Percentiles rank a stretch among this genome's conserved stretches.
phyloP scores from a whole-genome alignment of 2,113 vertebrate genomes.

The Neolamprologus sp. region DNA sequence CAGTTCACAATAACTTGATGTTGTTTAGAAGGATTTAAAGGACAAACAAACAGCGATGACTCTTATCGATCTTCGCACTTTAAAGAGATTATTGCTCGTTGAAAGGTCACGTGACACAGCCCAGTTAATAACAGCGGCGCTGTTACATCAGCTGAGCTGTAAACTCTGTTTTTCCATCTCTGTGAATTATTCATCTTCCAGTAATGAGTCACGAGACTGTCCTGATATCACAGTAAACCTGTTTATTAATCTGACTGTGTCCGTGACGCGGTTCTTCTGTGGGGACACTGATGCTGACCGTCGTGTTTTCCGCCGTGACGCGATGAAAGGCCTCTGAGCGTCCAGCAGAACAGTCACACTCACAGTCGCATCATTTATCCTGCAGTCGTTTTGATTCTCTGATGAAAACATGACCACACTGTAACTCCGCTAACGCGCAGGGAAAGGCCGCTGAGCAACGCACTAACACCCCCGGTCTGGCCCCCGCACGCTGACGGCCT shows the following conservation, averaged over 20 bases:
- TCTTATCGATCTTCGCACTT: neutral
- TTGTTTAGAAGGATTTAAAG: neutral
- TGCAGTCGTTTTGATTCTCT: neutral
- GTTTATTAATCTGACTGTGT: neutral
- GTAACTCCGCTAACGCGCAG: neutral
- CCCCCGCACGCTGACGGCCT: neutral
- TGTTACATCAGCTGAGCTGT: neutral
- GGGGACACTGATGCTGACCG: neutral
- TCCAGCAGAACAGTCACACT: rapidly evolving
- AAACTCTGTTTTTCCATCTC: neutral
- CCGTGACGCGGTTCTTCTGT: neutral
- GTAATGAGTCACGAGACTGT: too few species aligned
- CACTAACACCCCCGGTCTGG: rapidly evolving
- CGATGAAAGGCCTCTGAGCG: neutral
- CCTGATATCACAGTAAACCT: rapidly evolving
- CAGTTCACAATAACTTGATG: rapidly evolving
- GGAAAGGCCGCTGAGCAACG: neutral
- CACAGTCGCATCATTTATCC: neutral
- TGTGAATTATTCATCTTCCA: neutral
- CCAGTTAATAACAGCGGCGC: rapidly evolving
- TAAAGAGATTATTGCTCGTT: rapidly evolving
- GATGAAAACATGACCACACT: rapidly evolving
- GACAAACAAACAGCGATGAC: neutral
- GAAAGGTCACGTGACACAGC: neutral
- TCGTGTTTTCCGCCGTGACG: neutral